Percentiles rank a stretch among this genome's conserved stretches.
Conservation (phyloP, 1,140 invertebrate species). For the Apis dorsata region DNA sequence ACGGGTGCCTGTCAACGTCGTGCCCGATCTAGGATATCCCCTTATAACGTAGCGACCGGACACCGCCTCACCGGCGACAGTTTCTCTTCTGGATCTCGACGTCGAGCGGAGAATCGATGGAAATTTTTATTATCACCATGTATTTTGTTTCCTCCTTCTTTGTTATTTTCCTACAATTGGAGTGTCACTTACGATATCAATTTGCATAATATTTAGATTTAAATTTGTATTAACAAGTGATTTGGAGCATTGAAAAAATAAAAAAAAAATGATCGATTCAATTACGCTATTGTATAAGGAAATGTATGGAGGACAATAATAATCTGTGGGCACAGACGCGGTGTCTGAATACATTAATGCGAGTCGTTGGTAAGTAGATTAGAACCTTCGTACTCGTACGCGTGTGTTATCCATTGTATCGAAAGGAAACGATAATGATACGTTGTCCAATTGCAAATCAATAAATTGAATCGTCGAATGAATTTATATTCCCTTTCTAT, state of each 20-base stretch:
- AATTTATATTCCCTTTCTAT: too few relatives aligned
- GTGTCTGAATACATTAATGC: too few relatives aligned
- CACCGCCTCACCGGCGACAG: not conserved
- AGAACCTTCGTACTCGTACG: not conserved
- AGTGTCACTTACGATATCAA: too few relatives aligned
- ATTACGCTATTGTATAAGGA: too few relatives aligned
- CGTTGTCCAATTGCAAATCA: not conserved
- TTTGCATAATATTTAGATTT: too few relatives aligned
- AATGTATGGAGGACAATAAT: too few relatives aligned
- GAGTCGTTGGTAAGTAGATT: not conserved
- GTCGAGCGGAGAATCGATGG: not conserved
- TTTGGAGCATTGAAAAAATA: too few relatives aligned
- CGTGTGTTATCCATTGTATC: not conserved
- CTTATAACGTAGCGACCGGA: constrained; percentile 14
- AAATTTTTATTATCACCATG: not conserved
- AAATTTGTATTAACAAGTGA: too few relatives aligned
- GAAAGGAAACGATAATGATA: not conserved
- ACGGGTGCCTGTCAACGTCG: constrained; percentile 45
- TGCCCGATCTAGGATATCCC: constrained; percentile 49
- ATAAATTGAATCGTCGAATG: too few relatives aligned
- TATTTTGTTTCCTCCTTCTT: not conserved
- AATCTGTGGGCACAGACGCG: too few relatives aligned
- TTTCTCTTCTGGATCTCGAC: not conserved
- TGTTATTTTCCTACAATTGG: too few relatives aligned
- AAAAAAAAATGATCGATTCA: too few relatives aligned